phyloP scores from a whole-genome alignment of 2,888 invertebrate species.

The Conus canariensis region DNA sequence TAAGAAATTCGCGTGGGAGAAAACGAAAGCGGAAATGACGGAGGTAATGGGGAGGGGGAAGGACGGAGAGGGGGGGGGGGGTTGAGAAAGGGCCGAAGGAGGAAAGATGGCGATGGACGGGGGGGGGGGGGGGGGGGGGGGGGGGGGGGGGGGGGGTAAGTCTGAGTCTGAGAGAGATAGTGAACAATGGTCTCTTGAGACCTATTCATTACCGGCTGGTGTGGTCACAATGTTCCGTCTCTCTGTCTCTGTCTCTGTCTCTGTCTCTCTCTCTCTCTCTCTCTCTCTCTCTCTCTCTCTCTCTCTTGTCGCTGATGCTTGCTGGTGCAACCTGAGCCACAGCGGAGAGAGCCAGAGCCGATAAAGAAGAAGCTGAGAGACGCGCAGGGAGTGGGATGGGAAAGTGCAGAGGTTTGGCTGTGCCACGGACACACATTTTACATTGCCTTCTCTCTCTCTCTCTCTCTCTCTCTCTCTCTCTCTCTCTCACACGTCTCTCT shows the following conservation, averaged over 20 bases:
- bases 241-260: not conserved
- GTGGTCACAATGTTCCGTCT: not conserved
- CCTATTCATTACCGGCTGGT: no score
- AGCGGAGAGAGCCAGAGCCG: no score
- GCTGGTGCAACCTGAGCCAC: no score
- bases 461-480: not conserved
- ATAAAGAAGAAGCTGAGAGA: no score
- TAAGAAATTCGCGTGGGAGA: no score
- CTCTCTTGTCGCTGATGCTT: not conserved
- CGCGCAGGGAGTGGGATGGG: no score
- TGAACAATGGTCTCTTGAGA: no score
- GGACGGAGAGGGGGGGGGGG: not conserved
- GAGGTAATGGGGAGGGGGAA: not conserved
- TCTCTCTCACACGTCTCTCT: not conserved
- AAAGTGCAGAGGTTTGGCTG: no score
- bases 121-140: not conserved
- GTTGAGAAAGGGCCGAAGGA: not conserved
- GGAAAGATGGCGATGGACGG: not conserved
- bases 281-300: conserved; percentile 8
- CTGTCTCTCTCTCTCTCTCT: not conserved
- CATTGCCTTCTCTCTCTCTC: not conserved
- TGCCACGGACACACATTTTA: no score
- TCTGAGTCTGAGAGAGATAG: no score
- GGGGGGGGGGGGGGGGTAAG: no score
- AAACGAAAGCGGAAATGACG: not conserved